Evolutionary conservation across 2,888 invertebrate genomes (phyloP).

Genomic region (Agonopterix arenella): DNA sequence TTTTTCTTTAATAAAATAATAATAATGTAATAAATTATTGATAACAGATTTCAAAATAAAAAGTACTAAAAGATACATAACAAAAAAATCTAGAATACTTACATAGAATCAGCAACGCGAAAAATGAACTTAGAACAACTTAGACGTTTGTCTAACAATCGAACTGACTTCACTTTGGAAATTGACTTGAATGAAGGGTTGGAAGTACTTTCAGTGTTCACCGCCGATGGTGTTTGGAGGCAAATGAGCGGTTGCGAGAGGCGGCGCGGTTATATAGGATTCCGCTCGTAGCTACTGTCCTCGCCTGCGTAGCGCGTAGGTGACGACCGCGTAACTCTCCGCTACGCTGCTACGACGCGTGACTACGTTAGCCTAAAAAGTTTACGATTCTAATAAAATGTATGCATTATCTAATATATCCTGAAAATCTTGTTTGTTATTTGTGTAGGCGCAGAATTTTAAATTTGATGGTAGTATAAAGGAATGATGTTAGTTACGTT

Average conservation of each 20-base stretch:
- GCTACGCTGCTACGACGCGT: slow-evolving; percentile 4
- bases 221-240: slow-evolving; percentile 43
- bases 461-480: too few relatives aligned
- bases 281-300: slow-evolving; percentile 22
- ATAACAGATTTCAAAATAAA: too few relatives aligned
- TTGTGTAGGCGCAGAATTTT: too few relatives aligned
- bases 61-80: neutral
- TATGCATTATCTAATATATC: too few relatives aligned
- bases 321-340: slow-evolving; percentile 26
- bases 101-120: neutral
- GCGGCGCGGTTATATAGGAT: slow-evolving; percentile 52
- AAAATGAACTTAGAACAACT: neutral
- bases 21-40: too few relatives aligned
- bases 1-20: too few relatives aligned
- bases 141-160: neutral
- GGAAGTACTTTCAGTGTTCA: slow-evolving; percentile 32
- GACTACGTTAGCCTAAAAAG: neutral
- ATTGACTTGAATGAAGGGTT: neutral
- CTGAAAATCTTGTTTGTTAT: too few relatives aligned
- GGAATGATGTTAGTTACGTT: too few relatives aligned
- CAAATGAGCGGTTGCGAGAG: slow-evolving; percentile 55
- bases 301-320: slow-evolving; percentile 31
- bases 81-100: neutral
- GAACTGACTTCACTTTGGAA: neutral
- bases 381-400: too few relatives aligned